These are phyloP conservation scores for Agonum fuliginosum DNA, from an alignment of 2,888 invertebrate genomes.

Conservation along the genomic window DNA sequence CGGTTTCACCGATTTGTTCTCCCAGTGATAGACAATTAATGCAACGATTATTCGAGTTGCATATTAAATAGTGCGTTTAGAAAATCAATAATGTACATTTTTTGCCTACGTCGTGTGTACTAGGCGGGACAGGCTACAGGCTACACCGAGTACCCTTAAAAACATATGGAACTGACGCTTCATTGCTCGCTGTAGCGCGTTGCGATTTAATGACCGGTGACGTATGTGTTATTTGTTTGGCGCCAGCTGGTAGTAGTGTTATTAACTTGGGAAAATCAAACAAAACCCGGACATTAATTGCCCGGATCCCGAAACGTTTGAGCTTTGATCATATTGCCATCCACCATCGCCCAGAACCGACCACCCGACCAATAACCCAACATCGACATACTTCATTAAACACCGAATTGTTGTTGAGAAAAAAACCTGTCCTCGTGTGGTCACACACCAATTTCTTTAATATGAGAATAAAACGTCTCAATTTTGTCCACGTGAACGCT, in stretches of 20 bases:
- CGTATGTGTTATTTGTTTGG: slow-evolving; percentile 74
- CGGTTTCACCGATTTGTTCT: not conserved
- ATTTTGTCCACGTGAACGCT: no score
- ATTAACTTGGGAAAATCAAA: slow-evolving; percentile 75
- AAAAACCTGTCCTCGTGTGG: no score
- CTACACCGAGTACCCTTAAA: slow-evolving; percentile 23
- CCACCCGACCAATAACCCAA: slow-evolving; percentile 10
- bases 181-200: not conserved
- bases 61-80: slow-evolving; percentile 40
- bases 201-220: slow-evolving; percentile 70
- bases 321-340: slow-evolving; percentile 39
- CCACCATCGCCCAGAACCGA: not conserved
- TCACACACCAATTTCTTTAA: no score
- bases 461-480: no score
- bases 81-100: slow-evolving; percentile 48
- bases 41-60: slow-evolving; percentile 34
- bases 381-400: not conserved
- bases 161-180: slow-evolving; percentile 51
- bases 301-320: slow-evolving; percentile 65
- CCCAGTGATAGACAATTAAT: slow-evolving; percentile 17
- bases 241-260: slow-evolving; percentile 74
- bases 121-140: not conserved
- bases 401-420: no score
- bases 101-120: slow-evolving; percentile 3
- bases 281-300: slow-evolving; percentile 73